Conservation (phyloP, 2,113 vertebrate genomes). For the Sterrhoptilus dennistouni region DNA sequence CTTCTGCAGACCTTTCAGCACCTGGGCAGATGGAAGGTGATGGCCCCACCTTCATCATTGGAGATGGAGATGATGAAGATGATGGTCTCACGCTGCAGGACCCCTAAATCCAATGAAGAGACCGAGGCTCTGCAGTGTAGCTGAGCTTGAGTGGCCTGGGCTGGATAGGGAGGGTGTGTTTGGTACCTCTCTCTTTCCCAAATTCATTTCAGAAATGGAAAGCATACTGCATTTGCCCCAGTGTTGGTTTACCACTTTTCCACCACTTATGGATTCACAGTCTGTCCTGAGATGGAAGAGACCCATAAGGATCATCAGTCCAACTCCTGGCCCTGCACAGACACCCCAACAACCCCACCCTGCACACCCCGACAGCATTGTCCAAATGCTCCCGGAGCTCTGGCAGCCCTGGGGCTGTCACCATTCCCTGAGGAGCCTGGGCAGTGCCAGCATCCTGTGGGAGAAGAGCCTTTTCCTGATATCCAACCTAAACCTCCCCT, state of each 20-base stretch:
- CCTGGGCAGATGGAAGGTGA: not conserved
- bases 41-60: not conserved
- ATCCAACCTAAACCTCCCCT: not conserved
- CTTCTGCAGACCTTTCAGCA: not conserved
- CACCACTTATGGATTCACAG: not conserved
- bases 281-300: not conserved
- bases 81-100: not conserved
- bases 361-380: not conserved
- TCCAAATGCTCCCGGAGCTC: not conserved
- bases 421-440: not conserved
- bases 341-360: not conserved
- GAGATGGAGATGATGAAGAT: not conserved
- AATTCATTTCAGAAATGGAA: not conserved
- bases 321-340: not conserved
- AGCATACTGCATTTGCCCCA: not conserved
- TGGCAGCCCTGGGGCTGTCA: not conserved
- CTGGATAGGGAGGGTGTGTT: not conserved
- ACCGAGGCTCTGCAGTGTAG: not conserved
- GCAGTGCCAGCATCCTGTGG: not conserved
- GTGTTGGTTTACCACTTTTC: not conserved
- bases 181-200: not conserved
- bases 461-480: not conserved
- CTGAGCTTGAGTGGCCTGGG: not conserved
- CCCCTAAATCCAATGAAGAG: fast-evolving
- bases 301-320: not conserved